Base-by-base conservation (phyloP, 53 echinoderm and acorn worm genomes). In the Echinometra lucunter region DNA sequence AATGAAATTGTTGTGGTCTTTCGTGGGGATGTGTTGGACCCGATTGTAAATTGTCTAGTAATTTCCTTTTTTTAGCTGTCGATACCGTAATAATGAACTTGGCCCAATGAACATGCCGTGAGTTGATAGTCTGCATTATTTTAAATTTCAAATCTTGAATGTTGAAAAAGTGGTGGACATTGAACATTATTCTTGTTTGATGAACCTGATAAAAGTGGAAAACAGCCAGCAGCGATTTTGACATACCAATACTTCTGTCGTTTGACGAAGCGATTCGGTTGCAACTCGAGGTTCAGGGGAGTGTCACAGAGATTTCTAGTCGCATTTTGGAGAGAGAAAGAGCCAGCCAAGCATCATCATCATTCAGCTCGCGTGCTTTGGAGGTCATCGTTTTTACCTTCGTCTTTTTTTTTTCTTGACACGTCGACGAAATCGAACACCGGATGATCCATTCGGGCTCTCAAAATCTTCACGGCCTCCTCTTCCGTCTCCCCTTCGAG, bases 341-440 rank as follows among this genome's bases (percentile, higher is more conserved):
- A 23, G 74, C 74, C 74, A 74, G 11, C 37, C 6, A 27, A 27
- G 37, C 74, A 74, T 37, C 74, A 74, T 72, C 35, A 32, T 74
- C 38, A 74, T 74, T 74, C 74, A 30, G 37, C 74, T 74, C 74
- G 37, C 74, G 74, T 38, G 74, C 16, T 19, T n/a, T 74, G 13
- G 2, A 74, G 17, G 74, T 74, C 74, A 74, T 3, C 15, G 38
- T 38, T 37, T 74, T 74, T 70, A 70, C 58, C 58, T 58, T 18
- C 58, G 58, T 8, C 58, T 66, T 66, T 66, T 66, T 6, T 34
- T 72, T 74, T 37, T 38, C 74, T 37, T 74, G 74, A 74, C 74
- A 74, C 74, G 74, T 74, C 74, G 74, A 74, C 18, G 74, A 38
- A 74, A 74, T 38, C 74, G 38, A 74, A 74, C 34, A 74, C 74